Percentiles rank a stretch among this genome's conserved stretches.
These are phyloP conservation scores for Campoletis raptor DNA, from an alignment of 2,888 invertebrate genomes.

Conservation along the genomic window DNA sequence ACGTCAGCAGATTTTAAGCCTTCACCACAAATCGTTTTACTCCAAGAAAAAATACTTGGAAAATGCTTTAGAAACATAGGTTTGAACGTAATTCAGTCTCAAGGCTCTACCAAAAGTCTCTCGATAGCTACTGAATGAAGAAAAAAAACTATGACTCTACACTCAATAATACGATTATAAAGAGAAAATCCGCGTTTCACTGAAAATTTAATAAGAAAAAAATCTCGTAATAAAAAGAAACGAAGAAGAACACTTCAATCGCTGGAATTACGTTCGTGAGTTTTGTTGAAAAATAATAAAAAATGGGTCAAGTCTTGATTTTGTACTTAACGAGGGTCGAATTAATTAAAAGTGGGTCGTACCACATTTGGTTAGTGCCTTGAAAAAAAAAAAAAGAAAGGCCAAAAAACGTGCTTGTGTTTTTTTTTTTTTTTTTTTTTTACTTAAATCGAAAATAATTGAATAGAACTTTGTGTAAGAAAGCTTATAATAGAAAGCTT, in stretches of 20 bases:
- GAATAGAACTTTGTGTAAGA: not conserved
- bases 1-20: not conserved
- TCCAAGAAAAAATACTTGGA: not conserved
- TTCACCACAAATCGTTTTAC: not conserved
- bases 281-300: constrained; percentile 3
- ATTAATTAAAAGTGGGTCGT: constrained; percentile 33
- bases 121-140: not conserved
- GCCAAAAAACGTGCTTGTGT: constrained; percentile 9
- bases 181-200: not conserved
- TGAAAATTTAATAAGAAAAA: constrained; percentile 5
- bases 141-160: not conserved
- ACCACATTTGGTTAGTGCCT: not conserved
- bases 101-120: not conserved
- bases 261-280: not conserved
- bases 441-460: not conserved
- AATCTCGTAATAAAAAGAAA: constrained; percentile 1
- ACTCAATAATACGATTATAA: not conserved
- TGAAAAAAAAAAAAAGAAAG: constrained; percentile 9
- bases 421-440: no score
- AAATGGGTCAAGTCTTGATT: constrained; percentile 43
- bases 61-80: not conserved
- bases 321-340: not conserved
- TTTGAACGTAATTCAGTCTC: not conserved
- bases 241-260: not conserved
- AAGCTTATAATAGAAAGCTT: no score